phyloP scores from a whole-genome alignment of 64 coral and sea anemone species.

The Acropora yongei region DNA sequence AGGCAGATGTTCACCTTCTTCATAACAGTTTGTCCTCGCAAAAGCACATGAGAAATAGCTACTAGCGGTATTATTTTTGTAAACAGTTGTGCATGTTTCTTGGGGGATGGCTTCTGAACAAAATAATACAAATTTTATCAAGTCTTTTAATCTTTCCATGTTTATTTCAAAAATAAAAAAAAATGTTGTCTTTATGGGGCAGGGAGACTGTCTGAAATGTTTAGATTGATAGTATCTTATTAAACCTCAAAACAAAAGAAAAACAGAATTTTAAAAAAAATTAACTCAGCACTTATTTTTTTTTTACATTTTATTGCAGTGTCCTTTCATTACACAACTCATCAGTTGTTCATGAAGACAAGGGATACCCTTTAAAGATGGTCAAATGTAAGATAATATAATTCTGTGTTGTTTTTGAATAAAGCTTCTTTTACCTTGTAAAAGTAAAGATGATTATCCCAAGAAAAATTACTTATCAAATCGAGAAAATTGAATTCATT shows the following conservation, averaged over 20 bases:
- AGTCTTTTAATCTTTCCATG: no score
- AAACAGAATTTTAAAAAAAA: neutral
- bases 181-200: no score
- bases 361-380: conserved; percentile 27
- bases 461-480: neutral
- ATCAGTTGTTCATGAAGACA: conserved; percentile 21
- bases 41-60: neutral
- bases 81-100: neutral
- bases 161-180: no score
- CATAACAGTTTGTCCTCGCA: neutral
- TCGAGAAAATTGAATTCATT: neutral
- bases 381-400: conserved; percentile 37
- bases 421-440: neutral
- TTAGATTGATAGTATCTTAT: neutral
- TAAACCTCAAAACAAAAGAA: neutral
- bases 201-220: no score
- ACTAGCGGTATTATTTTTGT: neutral
- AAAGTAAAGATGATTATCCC: neutral
- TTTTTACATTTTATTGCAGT: conserved; percentile 6
- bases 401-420: conserved; percentile 10
- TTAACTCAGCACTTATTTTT: neutral
- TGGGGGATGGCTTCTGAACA: neutral
- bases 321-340: conserved; percentile 33
- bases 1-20: conserved; percentile 34
- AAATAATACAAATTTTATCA: neutral